Evolutionary conservation across 2,888 invertebrate genomes (phyloP).

Genomic region (Leptothorax acervorum): DNA sequence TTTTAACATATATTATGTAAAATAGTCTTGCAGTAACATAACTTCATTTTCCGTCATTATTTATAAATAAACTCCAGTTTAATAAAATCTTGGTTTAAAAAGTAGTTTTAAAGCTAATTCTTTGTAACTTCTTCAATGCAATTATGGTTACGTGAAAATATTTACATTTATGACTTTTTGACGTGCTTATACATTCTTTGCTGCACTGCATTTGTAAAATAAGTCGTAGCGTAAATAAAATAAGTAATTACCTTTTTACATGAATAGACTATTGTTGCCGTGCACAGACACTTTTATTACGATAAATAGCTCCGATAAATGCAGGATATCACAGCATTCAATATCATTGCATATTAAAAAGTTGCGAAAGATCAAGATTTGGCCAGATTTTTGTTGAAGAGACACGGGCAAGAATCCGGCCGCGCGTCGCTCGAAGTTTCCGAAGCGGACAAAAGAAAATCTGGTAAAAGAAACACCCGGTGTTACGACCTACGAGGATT

Average conservation of each 20-base stretch:
- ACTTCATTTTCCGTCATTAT: not conserved
- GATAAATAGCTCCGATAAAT: not conserved
- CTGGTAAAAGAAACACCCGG: not conserved
- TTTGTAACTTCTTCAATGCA: not conserved
- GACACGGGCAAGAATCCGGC: not conserved
- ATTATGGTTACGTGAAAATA: not conserved
- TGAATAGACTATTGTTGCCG: not conserved
- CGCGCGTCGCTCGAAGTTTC: not conserved
- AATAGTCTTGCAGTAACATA: not conserved
- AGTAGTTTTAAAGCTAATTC: not conserved
- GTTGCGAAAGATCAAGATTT: not conserved
- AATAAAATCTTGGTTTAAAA: not conserved
- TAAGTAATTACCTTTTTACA: not conserved
- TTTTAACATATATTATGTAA: not conserved
- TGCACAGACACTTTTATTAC: not conserved
- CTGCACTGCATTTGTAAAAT: not conserved
- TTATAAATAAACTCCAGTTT: not conserved
- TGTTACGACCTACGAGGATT: slow-evolving; percentile 31
- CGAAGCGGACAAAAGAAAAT: not conserved
- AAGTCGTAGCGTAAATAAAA: not conserved
- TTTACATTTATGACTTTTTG: not conserved
- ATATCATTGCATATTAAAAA: not conserved
- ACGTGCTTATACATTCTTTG: not conserved
- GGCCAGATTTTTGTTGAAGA: not conserved
- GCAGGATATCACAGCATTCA: not conserved